Base-by-base conservation (phyloP, 2,797 vertebrate genomes). In the Sebastes ruberrimus region DNA sequence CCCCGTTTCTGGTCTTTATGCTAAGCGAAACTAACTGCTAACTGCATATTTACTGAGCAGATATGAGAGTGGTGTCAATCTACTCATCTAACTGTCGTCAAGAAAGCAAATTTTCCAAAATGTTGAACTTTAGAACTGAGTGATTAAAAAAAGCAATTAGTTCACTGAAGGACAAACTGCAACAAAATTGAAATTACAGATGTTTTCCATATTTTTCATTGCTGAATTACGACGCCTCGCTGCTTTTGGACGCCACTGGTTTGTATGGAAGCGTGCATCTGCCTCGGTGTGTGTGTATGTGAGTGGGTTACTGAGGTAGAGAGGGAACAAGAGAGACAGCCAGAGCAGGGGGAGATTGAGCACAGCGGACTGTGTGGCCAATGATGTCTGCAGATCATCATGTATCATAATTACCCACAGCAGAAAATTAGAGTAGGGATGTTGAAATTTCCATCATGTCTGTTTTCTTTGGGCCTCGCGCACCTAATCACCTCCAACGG, bases 401-500 rank as follows among this genome's bases (percentile, higher is more conserved):
- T 94, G 92, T 92, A 94, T 95, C 94, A 93, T 94, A 95, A 95
- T 95, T 93, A 95, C 82, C 78, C 80, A 0, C 68, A 76, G 85
- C 84, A 90, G 92, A 95, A 95, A 95, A 95, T 95, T 95, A 94
- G 92, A 90, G 87, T n/a, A 30, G 88, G 89, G 91, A 92, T 92
- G 92, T 94, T 93, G 86, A 93, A 94, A 94, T 94, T 93, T 95
- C 91, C 91, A 94, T 94, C 94, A 87, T 94, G 94, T 94, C 93
- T 93, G 91, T 94, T 95, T 93, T 93, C 91, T 94, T 94, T 93
- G 93, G 90, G 92, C 90, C 92, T 80, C 67, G 84, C 84, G 83
- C 89, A 92, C 85, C 94, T 94, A 94, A 95, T 95, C 94, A 93
- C 91, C 93, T 94, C 93, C 82, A 70, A 88, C 85, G 81, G 86